phyloP scores from a whole-genome alignment of 2,113 vertebrate species.

The Leuciscus idus region DNA sequence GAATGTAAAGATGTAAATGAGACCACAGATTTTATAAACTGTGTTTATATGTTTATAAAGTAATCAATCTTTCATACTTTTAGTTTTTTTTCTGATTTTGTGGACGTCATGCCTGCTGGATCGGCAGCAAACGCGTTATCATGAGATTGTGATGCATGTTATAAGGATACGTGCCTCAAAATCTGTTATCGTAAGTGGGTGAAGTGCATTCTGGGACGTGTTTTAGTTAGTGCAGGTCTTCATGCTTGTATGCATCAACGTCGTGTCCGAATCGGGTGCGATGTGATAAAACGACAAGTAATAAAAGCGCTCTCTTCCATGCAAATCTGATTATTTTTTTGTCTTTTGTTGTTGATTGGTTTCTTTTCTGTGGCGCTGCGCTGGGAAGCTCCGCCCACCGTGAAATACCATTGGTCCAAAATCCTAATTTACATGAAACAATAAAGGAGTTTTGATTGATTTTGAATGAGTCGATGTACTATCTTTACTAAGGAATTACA shows the following conservation, averaged over 20 bases:
- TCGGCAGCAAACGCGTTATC: neutral
- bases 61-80: constrained; percentile 66
- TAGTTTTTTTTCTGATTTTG: constrained; percentile 56
- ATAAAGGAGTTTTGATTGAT: too few species aligned
- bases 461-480: too few species aligned
- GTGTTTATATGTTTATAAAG: constrained; percentile 82
- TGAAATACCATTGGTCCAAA: neutral
- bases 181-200: neutral
- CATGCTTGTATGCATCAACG: neutral
- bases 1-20: constrained; percentile 83
- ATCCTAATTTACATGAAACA: neutral
- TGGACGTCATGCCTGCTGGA: neutral
- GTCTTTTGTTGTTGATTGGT: neutral
- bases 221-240: neutral
- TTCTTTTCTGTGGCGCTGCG: neutral
- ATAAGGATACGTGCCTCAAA: neutral
- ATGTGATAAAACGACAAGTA: neutral
- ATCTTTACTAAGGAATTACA: too few species aligned
- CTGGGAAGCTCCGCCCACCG: neutral
- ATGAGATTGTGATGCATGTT: neutral
- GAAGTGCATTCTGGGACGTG: neutral
- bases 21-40: constrained; percentile 79
- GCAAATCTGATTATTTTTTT: neutral
- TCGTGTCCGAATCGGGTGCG: neutral
- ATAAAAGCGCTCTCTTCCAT: neutral